These are phyloP conservation scores for Halisarca cf. caerulea DNA, from an alignment of 37 sponge, comb jelly and placozoan genomes.

Conservation along the genomic window DNA sequence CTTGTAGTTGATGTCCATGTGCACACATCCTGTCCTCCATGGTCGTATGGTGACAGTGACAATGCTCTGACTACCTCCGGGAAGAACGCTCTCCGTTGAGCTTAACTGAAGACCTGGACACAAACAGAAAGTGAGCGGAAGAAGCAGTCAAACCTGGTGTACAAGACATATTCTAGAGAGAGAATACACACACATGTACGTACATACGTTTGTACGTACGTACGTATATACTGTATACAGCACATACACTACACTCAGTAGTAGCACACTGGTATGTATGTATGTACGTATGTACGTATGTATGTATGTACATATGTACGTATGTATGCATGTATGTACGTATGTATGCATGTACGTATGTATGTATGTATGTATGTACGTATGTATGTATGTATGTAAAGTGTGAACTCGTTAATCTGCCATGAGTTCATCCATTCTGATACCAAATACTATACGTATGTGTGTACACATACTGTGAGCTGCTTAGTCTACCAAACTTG, in stretches of 20 bases:
- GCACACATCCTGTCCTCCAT: not conserved
- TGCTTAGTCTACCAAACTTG: too few relatives aligned
- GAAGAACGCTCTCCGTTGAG: slow-evolving; percentile 44
- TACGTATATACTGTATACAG: not conserved
- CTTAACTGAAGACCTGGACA: slow-evolving; percentile 54
- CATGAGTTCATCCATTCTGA: too few relatives aligned
- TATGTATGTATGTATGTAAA: not conserved
- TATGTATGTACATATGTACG: slow-evolving; percentile 11
- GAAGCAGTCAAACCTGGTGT: too few relatives aligned
- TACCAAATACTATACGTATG: too few relatives aligned
- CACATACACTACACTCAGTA: too few relatives aligned
- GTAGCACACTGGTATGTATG: too few relatives aligned
- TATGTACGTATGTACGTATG: not conserved
- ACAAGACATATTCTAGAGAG: too few relatives aligned
- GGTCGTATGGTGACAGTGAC: slow-evolving; percentile 60
- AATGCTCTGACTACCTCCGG: slow-evolving; percentile 20
- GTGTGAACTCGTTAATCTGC: too few relatives aligned
- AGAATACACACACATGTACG: not conserved
- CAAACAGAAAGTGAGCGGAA: not conserved
- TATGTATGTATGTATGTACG: too few relatives aligned
- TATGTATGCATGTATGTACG: not conserved
- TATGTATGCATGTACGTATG: not conserved
- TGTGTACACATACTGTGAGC: too few relatives aligned
- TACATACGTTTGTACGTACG: not conserved
- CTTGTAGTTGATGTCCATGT: slow-evolving; percentile 37